These are phyloP conservation scores for Laspeyria flexula DNA, from an alignment of 2,888 invertebrate genomes.

Conservation along the genomic window DNA sequence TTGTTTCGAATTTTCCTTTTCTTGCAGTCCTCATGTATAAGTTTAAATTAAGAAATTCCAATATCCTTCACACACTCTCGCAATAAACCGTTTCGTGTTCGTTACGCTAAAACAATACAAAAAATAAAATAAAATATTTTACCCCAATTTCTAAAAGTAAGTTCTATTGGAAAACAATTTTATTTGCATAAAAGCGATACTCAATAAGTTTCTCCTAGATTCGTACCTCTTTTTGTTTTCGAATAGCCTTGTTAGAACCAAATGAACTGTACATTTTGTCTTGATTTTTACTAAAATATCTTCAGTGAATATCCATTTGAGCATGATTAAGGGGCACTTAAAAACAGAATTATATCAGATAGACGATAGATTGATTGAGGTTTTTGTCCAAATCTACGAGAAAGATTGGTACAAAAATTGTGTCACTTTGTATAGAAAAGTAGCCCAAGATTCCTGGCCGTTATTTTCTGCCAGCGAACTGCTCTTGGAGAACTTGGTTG, in stretches of 20 bases:
- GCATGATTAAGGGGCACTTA: background rate
- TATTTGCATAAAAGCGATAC: background rate
- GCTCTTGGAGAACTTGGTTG: no score
- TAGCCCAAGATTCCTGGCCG: no score
- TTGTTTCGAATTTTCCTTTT: no score
- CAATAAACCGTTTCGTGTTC: background rate
- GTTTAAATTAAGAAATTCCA: no score
- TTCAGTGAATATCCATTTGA: constrained; percentile 18
- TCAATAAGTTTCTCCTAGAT: background rate
- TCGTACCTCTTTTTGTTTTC: background rate
- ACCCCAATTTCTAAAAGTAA: background rate
- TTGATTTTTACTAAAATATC: background rate
- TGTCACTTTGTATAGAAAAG: no score
- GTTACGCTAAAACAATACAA: background rate
- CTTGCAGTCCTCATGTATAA: no score
- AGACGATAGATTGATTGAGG: background rate
- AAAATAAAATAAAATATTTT: background rate
- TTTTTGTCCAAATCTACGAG: no score
- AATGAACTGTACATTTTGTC: background rate
- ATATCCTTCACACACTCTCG: background rate
- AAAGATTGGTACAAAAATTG: no score
- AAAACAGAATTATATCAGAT: background rate
- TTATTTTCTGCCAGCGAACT: no score
- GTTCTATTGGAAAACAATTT: background rate
- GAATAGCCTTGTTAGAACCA: background rate